Conservation (phyloP, 2,797 vertebrate genomes). For the Halcyon smyrnensis region DNA sequence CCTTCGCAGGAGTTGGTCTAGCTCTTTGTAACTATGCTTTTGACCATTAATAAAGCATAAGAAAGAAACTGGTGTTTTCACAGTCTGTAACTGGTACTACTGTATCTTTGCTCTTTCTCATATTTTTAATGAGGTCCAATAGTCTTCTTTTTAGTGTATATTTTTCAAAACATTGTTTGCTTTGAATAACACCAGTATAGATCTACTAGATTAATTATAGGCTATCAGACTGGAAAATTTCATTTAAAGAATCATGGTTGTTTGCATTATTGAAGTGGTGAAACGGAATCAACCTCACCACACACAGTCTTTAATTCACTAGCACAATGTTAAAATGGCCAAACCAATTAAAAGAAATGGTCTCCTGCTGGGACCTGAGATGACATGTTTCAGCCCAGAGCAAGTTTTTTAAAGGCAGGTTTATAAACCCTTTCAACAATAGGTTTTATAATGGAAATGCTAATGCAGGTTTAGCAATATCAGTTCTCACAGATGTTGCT, state of each 20-base stretch:
- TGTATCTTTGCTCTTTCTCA: background rate
- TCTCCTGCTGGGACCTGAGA: conserved; percentile 16
- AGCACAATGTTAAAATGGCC: background rate
- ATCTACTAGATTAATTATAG: background rate
- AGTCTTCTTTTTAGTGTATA: background rate
- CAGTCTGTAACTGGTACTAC: background rate
- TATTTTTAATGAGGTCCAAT: background rate
- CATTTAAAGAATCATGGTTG: background rate
- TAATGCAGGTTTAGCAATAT: conserved; percentile 62
- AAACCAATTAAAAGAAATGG: conserved; percentile 20
- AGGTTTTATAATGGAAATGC: conserved; percentile 68
- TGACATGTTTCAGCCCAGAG: conserved; percentile 61
- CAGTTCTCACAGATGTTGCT: conserved; percentile 13
- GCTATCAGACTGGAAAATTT: background rate
- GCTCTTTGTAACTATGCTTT: background rate
- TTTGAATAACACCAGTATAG: conserved; percentile 2
- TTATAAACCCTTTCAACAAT: conserved; percentile 50
- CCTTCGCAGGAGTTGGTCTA: background rate
- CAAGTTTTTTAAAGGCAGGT: conserved; percentile 44
- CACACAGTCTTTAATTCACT: background rate
- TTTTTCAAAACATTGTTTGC: background rate
- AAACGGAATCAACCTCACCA: background rate
- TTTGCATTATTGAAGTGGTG: background rate
- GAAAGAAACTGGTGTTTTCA: background rate
- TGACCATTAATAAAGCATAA: background rate